Base-by-base conservation (phyloP, 2,888 invertebrate species). In the Eucera pruinosa region DNA sequence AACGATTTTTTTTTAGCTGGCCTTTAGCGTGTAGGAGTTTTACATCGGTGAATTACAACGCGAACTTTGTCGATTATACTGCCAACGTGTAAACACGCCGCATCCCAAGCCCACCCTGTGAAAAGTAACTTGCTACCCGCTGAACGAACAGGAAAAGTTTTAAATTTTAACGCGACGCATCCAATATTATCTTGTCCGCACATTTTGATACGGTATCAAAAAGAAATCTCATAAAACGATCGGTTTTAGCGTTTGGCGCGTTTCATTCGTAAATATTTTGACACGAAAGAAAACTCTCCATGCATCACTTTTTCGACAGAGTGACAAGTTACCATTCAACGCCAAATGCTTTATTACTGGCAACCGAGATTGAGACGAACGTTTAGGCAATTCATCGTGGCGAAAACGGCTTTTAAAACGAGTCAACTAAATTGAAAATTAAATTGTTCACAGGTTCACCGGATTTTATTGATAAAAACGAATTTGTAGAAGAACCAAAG, bases 21-120 rank as follows among this genome's bases (percentile, higher is more conserved):
- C 45, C 41, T 30, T 33, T 48, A 66, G 25, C 33, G 39, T 23
- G 43, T 36, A 41, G 43, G 7, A 39, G 52, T 75, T 81, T 75
- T 39, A 48, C 54, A 67, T 60, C 50, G 30, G 39, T 68, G 72
- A 81, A 67, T 75, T 75, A 75, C 58, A 23, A 11, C 68, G 15
- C 30, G 36, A 57, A 45, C 11, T 52, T 39, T 11, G 57, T 57
- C 48, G 58, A 69, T 67, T 60, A 58, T 48, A 47, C 57, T 36
- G 7, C 18, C n/a, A 30, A 47, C 45, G 47, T 72, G 71, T 67
- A 79, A 81, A 70, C 36, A 62, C 36, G n/a, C 47, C 39, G 39
- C 41, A 18, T 43, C 50, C 60, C 25, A 57, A 9, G 9, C 23
- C 20, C 55, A n/a, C 23, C 0, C 23, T 11, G 25, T 15, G 23